Base-by-base conservation (phyloP, 2,113 vertebrate genomes). In the cat (Felis catus) region DNA sequence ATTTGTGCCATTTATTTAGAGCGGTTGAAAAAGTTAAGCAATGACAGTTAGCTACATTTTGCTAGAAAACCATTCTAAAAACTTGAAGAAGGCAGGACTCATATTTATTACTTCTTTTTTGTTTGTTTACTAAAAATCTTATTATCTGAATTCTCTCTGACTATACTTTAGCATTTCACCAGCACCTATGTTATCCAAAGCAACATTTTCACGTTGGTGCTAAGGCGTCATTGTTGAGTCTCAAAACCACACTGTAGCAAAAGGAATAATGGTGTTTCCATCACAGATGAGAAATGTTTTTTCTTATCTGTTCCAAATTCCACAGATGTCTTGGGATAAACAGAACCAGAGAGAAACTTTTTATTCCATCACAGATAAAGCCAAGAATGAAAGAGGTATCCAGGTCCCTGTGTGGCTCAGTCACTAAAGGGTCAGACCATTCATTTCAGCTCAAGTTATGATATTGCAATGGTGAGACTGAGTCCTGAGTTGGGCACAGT, bases 141-240 rank as follows among this genome's bases (percentile, higher is more conserved):
- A 48, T 65, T 93, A 33, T 61, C 29, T 87, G 53, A 61, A 86
- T 91, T 96, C 33, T 90, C 23, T 96, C 55, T 95, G 25, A 87
- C 95, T 58, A 84, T 27, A 94, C 23, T 58, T 68, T 61, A 80
- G 70, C 1, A 3, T 82, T 97, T 79, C 48, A 55, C 18, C 58
- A 41, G 36, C 27, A 41, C 55, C 39, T 84, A 55, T 41, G 70
- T 63, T 73, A 78, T 66, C 33, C 39, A 81, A 58, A 74, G 80
- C 27, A 78, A 82, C 87, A 73, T 63, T 93, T 97, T 87, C 41
- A 78, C 27, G 14, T 96, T 66, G 15, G 15, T 39, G 4, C 29
- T 63, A 18, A 91, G 33, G 33, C 4, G 58, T 84, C 89, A 94
- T 92, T n/a, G 41, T 89, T 78, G 18, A 94, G 61, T 76, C 21